A percentile compares a stretch with the other conserved stretches of the same genome.
Conservation (phyloP, 2,888 invertebrate genomes). For the Calameuta filiformis region DNA sequence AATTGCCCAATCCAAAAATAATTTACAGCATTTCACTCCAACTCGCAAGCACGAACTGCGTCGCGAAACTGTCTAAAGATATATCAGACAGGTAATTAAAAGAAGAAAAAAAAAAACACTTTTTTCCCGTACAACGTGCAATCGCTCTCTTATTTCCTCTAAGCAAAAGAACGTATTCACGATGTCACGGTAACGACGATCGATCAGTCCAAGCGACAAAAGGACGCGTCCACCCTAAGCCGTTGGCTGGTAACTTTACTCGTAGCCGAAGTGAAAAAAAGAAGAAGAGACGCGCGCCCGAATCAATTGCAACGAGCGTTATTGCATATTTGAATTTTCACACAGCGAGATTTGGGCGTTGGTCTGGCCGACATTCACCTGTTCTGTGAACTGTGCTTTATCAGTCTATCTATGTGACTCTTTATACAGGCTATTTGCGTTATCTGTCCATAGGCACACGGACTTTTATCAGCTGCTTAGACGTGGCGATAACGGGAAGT, state of each 20-base stretch:
- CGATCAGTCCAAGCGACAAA: neutral
- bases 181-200: neutral
- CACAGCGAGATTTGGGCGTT: constrained; percentile 53
- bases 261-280: neutral
- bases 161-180: neutral
- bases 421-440: constrained; percentile 58
- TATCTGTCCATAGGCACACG: constrained; percentile 61
- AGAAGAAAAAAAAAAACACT: neutral
- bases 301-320: constrained; percentile 27
- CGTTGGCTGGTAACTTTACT: neutral
- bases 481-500: constrained; percentile 54
- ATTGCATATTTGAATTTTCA: neutral
- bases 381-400: constrained; percentile 61
- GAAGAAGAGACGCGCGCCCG: neutral
- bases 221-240: neutral
- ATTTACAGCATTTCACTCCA: neutral
- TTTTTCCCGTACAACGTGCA: neutral
- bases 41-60: neutral
- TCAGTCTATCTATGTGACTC: constrained; percentile 63
- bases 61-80: neutral
- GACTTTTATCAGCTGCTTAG: constrained; percentile 65
- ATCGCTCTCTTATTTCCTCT: neutral
- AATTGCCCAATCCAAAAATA: neutral
- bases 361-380: constrained; percentile 59
- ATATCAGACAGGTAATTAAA: neutral